Evolutionary conservation across 2,797 vertebrate species (phyloP), one percentile per base, ranked within the genome.

Genomic region (Pantherophis alleghaniensis): DNA sequence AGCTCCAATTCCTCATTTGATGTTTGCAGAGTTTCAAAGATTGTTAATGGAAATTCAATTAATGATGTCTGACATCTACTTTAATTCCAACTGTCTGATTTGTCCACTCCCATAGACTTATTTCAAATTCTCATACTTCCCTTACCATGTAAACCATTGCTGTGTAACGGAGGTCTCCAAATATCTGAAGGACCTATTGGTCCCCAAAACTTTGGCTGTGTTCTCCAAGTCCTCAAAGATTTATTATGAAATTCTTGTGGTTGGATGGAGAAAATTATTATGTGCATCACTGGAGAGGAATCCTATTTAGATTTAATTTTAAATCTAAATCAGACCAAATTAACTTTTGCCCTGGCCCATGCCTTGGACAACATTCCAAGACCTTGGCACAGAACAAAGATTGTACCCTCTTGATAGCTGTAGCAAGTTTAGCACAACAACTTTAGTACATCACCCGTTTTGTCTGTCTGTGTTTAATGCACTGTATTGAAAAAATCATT

Each of bases 51-150:
- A 91, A 6, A 32, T 0, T 47, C 53, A n/a, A 37, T 0, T 93
- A 86, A 0, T 7, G 79, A 0, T 1, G 16, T 16, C 60, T 26
- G 32, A 88, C 2, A 24, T 0, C 0, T 12, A 47, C 20, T 0
- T 7, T 2, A 79, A 22, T 0, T 10, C 94, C 91, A n/a, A 1
- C 32, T 42, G 2, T 51, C 57, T 79, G 3, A 93, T 83, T 10
- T 88, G 1, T 12, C 0, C 90, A 91, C 51, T 91, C 6, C 0
- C 69, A 0, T 5, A 0, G 42, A 24, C 12, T 4, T 57, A 13
- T 86, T 86, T 89, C 57, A 32, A 89, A 91, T 55, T 32, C 47
- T 26, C 55, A 16, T 5, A 1, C 4, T 74, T 6, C 1, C 12
- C 10, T 5, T 93, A 87, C 91, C 60, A 90, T 16, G 22, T 90